Evolutionary conservation across 2,888 invertebrate species (phyloP).

Genomic region (Calameuta idolon): DNA sequence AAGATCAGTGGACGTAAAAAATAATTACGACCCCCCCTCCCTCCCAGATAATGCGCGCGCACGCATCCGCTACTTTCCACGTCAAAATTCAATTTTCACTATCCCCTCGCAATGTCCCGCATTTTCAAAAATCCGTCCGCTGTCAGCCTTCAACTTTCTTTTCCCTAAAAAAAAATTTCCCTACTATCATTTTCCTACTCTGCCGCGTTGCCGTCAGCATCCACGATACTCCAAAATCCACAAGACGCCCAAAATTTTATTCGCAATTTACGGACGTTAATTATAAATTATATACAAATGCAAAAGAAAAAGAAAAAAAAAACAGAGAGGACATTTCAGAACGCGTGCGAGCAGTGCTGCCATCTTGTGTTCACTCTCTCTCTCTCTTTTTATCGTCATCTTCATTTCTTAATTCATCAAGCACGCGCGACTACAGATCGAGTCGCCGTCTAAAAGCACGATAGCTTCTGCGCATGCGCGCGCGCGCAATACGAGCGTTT

Average conservation of each 20-base stretch:
- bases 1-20: no score
- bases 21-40: no score
- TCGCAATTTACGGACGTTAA: slow-evolving; percentile 10
- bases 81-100: no score
- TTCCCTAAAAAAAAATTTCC: slow-evolving; percentile 3
- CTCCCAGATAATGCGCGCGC: not conserved
- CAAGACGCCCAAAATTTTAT: not conserved
- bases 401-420: no score
- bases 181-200: no score
- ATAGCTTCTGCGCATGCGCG: no score
- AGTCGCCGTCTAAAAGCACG: no score
- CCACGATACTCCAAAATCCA: slow-evolving; percentile 17
- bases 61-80: not conserved
- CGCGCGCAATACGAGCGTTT: no score
- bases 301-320: slow-evolving; percentile 7
- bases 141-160: slow-evolving; percentile 13
- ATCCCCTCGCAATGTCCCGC: not conserved
- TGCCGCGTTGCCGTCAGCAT: no score
- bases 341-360: slow-evolving; percentile 17
- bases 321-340: slow-evolving; percentile 11
- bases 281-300: slow-evolving; percentile 19
- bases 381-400: no score
- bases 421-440: no score
- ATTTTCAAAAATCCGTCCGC: not conserved
- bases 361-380: not conserved